Evolutionary conservation across 2,797 vertebrate genomes (phyloP).

Genomic region (Thunnus albacares): DNA sequence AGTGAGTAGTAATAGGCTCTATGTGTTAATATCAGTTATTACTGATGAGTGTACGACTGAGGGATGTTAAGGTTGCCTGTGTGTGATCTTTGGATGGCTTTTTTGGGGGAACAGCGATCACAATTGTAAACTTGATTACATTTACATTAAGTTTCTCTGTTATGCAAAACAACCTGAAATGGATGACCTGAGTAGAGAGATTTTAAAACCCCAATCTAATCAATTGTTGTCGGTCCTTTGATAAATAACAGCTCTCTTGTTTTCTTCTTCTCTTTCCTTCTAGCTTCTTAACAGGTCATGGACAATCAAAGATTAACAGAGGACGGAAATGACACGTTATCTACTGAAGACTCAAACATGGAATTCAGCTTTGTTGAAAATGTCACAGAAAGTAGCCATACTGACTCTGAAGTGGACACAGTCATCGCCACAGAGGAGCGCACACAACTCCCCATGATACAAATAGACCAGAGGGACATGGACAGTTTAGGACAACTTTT

Average conservation of each 20-base stretch:
- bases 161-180: conserved; percentile 24
- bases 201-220: conserved; percentile 26
- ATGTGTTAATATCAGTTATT: conserved; percentile 6
- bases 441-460: background rate
- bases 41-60: background rate
- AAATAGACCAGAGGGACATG: conserved; percentile 53
- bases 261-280: background rate
- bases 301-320: conserved; percentile 45
- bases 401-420: conserved; percentile 28
- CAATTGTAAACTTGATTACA: conserved; percentile 8
- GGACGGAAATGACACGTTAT: conserved; percentile 15
- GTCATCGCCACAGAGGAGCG: background rate
- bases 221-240: conserved; percentile 10
- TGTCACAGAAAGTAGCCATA: background rate
- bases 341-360: conserved; percentile 38
- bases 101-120: background rate
- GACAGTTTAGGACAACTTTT: conserved; percentile 86
- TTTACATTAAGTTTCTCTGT: background rate
- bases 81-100: background rate
- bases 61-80: background rate
- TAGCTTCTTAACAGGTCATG: conserved; percentile 47
- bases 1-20: conserved; percentile 64
- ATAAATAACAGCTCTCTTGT: conserved; percentile 17
- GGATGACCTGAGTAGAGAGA: background rate
- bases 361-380: conserved; percentile 11